Evolutionary conservation across 2,888 invertebrate genomes (phyloP), one percentile per base, ranked within the genome.

Genomic region (Philopedon plagiatum): DNA sequence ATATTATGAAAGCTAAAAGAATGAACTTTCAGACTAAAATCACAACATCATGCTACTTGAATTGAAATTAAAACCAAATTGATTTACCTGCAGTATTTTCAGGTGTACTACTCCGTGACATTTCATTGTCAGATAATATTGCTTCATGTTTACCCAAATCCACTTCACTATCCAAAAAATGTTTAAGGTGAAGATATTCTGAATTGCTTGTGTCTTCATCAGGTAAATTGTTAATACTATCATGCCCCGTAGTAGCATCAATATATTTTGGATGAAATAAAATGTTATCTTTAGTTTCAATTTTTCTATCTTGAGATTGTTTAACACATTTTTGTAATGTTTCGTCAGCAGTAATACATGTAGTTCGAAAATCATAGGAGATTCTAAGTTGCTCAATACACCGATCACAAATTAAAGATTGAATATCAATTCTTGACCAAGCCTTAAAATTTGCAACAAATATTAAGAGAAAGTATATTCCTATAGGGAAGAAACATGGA

Each of bases 101-200:
- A 2, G 83, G 81, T 49, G 78, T 79, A 26, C 77, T 75, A 56
- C 79, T 80, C 46, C 80, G 76, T 1, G 82, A 81, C 37, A 76
- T 76, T 23, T 64, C 70, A 5, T 76, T 75, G 49, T 81, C 79
- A 4, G 75, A 39, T 9, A 37, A 78, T 44, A 81, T 71, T 57
- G 76, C 70, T 26, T 81, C 81, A 61, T 62, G 75, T 75, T 82
- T 83, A 0, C 76, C 62, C 51, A 82, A 72, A 62, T 82, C 83
- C 57, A 82, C 83, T 39, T 83, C 83, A 75, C 80, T 82, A 75
- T 84, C 84, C 61, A 84, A 76, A 74, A 84, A 84, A 78, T 84
- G 84, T 74, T 84, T 84, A 21, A 84, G 75, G 76, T 84, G 83
- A 21, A 84, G 66, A 77, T 83, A 84, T 68, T 83, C 83, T 1